These are phyloP conservation scores for Lepidurus apus DNA, from an alignment of 1,140 invertebrate species.

Conservation along the genomic window DNA sequence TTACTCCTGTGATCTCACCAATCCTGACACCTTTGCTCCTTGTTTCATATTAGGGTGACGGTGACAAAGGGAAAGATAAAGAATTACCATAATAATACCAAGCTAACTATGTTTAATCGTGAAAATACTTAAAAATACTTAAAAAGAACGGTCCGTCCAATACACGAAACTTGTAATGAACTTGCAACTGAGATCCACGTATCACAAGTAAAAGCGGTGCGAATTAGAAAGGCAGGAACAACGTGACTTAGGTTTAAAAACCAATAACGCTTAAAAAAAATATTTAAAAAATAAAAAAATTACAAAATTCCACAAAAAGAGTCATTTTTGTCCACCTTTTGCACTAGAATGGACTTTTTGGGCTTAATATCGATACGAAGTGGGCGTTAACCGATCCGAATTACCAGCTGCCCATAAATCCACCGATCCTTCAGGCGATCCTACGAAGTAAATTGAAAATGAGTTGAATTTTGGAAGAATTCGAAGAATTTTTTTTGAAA, in stretches of 20 bases:
- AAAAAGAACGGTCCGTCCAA: conserved; percentile 16
- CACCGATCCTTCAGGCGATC: background rate
- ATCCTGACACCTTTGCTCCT: conserved; percentile 4
- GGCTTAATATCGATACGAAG: background rate
- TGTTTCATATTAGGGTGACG: conserved; percentile 1
- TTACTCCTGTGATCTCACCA: conserved; percentile 10
- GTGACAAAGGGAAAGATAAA: background rate
- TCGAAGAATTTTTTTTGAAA: no score
- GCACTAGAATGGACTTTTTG: background rate
- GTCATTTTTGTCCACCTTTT: background rate
- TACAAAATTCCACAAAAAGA: background rate
- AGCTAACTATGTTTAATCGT: background rate
- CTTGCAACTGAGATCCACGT: background rate
- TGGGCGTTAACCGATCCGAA: background rate
- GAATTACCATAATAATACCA: background rate
- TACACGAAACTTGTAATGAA: conserved; percentile 6
- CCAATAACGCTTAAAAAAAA: background rate
- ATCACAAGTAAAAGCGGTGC: background rate
- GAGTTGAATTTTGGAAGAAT: no score
- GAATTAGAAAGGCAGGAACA: background rate
- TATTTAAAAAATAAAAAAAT: background rate
- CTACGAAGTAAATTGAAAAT: background rate
- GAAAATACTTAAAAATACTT: background rate
- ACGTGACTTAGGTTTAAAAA: background rate
- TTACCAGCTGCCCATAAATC: background rate